phyloP scores from a whole-genome alignment of 2,113 vertebrate species.

The Condylura cristata region DNA sequence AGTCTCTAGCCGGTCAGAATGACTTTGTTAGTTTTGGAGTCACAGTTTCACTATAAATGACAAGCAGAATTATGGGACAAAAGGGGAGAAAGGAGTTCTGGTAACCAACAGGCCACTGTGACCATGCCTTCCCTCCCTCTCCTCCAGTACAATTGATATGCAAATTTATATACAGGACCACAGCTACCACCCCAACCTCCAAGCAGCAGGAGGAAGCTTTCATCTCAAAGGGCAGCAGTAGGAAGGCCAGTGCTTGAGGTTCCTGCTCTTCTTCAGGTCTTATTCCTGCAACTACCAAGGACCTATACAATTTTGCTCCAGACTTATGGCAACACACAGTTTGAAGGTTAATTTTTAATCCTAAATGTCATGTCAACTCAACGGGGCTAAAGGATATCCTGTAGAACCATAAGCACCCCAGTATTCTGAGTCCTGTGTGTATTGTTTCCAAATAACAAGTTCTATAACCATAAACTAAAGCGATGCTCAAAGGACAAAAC shows the following conservation, averaged over 20 bases:
- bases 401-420: background rate
- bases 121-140: background rate
- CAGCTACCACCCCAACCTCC: background rate
- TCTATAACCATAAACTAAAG: background rate
- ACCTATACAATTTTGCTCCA: background rate
- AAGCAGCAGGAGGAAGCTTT: background rate
- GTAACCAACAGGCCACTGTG: background rate
- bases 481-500: background rate
- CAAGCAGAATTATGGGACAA: background rate
- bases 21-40: constrained; percentile 19
- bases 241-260: background rate
- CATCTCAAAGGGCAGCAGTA: too few relatives aligned
- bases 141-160: background rate
- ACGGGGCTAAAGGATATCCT: background rate
- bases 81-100: background rate
- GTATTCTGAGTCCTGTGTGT: background rate
- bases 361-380: background rate
- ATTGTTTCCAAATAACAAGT: background rate
- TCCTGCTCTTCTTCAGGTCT: background rate
- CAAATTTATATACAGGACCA: background rate
- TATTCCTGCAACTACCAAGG: background rate
- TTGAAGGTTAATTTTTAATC: background rate
- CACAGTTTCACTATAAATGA: constrained; percentile 19
- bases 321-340: background rate
- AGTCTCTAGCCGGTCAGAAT: background rate